A percentile compares a stretch with the other conserved stretches of the same genome.
Conservation (phyloP, 2,113 vertebrate genomes). For the Nettapus auritus region DNA sequence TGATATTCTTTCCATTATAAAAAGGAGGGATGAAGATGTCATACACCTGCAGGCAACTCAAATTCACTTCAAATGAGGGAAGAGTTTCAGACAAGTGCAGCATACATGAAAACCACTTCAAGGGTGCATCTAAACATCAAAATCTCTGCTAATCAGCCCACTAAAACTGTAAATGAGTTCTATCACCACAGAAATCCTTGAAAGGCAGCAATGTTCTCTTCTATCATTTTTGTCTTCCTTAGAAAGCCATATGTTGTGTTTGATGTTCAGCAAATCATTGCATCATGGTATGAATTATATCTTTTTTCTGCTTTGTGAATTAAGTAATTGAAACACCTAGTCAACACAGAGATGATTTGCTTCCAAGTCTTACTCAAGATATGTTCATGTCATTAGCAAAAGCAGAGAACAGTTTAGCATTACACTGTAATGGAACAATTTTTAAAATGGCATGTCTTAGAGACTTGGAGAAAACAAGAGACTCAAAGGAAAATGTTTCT, state of each 20-base stretch:
- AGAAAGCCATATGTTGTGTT: background rate
- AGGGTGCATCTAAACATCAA: background rate
- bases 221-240: background rate
- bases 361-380: background rate
- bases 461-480: background rate
- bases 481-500: background rate
- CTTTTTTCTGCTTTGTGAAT: background rate
- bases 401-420: background rate
- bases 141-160: background rate
- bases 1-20: background rate
- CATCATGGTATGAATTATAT: rapidly evolving
- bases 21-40: background rate
- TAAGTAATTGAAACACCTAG: background rate
- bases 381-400: background rate
- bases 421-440: background rate
- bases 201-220: background rate
- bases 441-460: background rate
- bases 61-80: background rate
- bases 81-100: background rate
- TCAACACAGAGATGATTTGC: background rate
- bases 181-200: background rate
- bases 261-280: background rate
- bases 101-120: background rate
- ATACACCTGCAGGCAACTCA: background rate
- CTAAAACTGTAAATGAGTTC: background rate